Percentiles rank a stretch among this genome's conserved stretches.
phyloP scores from a whole-genome alignment of 2,888 invertebrate species.

The Caenorhabditis virilis region DNA sequence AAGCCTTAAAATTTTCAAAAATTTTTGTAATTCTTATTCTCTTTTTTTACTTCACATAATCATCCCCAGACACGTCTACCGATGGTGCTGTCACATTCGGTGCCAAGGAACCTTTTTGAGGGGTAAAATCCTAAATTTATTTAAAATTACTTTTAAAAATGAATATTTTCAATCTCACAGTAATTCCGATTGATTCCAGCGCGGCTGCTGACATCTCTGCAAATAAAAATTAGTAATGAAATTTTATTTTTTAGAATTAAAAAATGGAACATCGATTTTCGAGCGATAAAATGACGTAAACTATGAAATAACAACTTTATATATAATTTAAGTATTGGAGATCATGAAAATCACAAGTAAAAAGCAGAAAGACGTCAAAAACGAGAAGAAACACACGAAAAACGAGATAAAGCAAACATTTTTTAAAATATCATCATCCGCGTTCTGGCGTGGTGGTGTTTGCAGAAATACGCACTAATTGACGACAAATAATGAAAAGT shows the following conservation, averaged over 20 bases:
- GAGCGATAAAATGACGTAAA: neutral
- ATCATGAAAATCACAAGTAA: constrained; percentile 30
- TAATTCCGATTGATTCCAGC: constrained; percentile 51
- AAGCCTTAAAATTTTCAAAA: constrained; percentile 33
- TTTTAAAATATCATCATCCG: constrained; percentile 23
- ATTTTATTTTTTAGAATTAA: neutral
- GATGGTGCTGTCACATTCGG: too few relatives aligned
- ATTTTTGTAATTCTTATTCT: neutral
- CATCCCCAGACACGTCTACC: constrained; percentile 13
- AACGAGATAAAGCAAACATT: constrained; percentile 1
- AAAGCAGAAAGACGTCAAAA: constrained; percentile 9
- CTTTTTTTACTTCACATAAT: constrained; percentile 12
- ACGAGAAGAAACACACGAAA: constrained; percentile 1
- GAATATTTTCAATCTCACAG: constrained; percentile 21
- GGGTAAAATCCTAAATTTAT: neutral
- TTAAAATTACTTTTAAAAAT: neutral
- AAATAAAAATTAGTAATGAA: constrained; percentile 1
- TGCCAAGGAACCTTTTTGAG: too few relatives aligned
- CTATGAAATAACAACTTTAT: neutral
- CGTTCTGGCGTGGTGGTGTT: constrained; percentile 15
- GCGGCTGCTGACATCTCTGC: constrained; percentile 35
- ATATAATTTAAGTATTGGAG: constrained; percentile 19
- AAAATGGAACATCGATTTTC: neutral
- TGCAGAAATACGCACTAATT: constrained; percentile 4
- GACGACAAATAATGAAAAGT: constrained; percentile 7